Evolutionary conservation across 2,113 vertebrate genomes (phyloP), one percentile per base, ranked within the genome.

Genomic region (Cervus canadensis): DNA sequence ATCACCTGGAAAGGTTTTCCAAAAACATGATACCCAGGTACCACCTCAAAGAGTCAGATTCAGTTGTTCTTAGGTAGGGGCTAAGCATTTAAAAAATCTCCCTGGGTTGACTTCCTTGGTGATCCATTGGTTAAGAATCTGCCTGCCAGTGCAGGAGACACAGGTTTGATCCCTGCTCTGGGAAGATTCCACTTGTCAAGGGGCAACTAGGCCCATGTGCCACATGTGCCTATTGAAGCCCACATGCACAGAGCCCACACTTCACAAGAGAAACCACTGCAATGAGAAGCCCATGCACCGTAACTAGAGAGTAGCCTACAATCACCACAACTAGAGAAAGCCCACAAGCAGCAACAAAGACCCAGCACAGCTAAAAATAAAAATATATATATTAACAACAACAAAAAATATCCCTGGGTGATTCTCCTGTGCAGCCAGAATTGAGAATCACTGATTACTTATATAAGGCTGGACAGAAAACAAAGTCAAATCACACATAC

Each of bases 401-500:
- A 26, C 12, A 43, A 10, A n/a, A 89, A 89, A 64, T 91, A 89
- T 95, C 85, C 84, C 60, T 87, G 14, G 52, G 25, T 87, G 76
- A 87, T 57, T 92, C 60, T 93, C 40, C 67, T 76, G 23, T 94
- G 54, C 45, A 92, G 30, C 62, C 87, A 93, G 59, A 94, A 30
- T 50, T 93, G 30, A 87, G 60, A 96, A 96, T 88, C 71, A 95
- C 12, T 74, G 26, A 95, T 52, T 89, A 54, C 40, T 76, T 94
- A 36, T 83, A n/a, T 86, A 95, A 96, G 52, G 43, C 36, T 92
- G 50, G 93, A 86, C 26, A 94, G n/a, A 96, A 95, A 95, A 92
- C 57, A 91, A 94, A 93, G 52, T 85, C 50, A 87, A 94, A 59
- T 88, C 50, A 87, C 81, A 26, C 89, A 89, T 81, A 67, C 78